Percentiles rank a stretch among this genome's conserved stretches.
Evolutionary conservation across 35 echinoderm and acorn worm genomes (phyloP).

Genomic region (Patiria miniata): DNA sequence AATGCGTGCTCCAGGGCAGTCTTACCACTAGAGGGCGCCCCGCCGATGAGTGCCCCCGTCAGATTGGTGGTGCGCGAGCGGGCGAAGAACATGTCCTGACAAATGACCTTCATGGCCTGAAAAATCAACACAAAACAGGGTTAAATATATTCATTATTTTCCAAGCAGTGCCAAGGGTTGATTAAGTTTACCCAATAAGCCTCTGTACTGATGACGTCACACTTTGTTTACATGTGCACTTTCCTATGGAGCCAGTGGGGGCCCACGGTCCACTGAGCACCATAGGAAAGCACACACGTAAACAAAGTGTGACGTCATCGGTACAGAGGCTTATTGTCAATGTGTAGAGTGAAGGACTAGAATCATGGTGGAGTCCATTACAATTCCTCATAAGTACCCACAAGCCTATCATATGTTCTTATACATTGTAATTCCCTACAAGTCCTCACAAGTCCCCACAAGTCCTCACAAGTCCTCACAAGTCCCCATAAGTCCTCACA

Average conservation of each 20-base stretch:
- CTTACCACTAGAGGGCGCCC: slow-evolving; percentile 49
- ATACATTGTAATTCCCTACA: no score
- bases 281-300: no score
- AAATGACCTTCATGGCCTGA: slow-evolving; percentile 86
- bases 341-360: not conserved
- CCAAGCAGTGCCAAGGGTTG: not conserved
- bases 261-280: no score
- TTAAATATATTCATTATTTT: not conserved
- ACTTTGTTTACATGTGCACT: no score
- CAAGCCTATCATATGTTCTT: no score
- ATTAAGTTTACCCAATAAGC: not conserved
- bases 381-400: no score
- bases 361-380: no score
- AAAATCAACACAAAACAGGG: not conserved
- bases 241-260: no score
- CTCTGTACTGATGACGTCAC: not conserved
- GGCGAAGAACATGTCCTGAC: slow-evolving; percentile 99
- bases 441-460: no score
- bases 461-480: no score
- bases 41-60: slow-evolving; percentile 50
- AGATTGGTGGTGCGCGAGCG: slow-evolving; percentile 60
- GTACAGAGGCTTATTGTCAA: not conserved
- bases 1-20: slow-evolving; percentile 72
- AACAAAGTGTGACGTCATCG: no score
- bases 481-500: no score